Percentiles rank a stretch among this genome's conserved stretches.
Conservation (phyloP, 1,140 invertebrate species). For the Galendromus occidentalis region DNA sequence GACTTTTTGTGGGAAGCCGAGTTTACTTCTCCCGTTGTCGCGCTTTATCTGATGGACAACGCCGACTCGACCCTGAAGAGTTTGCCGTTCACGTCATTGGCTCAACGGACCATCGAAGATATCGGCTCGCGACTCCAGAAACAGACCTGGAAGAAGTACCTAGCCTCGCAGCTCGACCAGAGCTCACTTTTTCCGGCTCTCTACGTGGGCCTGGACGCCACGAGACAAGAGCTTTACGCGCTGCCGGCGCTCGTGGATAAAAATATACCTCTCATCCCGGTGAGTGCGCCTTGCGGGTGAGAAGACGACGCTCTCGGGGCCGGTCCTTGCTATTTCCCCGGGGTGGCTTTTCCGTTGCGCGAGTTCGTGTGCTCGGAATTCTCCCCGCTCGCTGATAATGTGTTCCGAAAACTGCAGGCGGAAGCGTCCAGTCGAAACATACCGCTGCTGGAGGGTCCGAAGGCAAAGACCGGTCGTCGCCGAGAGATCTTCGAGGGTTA, state of each 20-base stretch:
- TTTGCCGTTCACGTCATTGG: constrained; percentile 72
- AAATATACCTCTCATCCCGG: constrained; percentile 33
- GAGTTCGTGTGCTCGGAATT: too few relatives aligned
- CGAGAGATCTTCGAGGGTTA: constrained; percentile 30
- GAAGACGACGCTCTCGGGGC: too few relatives aligned
- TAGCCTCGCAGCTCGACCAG: neutral
- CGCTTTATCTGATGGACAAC: constrained; percentile 43
- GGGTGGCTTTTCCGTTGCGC: too few relatives aligned
- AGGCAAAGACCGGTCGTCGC: constrained; percentile 11
- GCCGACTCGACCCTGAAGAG: constrained; percentile 39
- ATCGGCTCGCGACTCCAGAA: constrained; percentile 21
- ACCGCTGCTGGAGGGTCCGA: constrained; percentile 43
- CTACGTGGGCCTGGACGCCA: neutral
- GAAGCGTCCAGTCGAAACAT: constrained; percentile 24
- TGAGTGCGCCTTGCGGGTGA: constrained; percentile 21
- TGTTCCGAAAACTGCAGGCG: too few relatives aligned
- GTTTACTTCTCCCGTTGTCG: constrained; percentile 70
- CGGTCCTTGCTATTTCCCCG: too few relatives aligned
- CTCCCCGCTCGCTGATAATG: too few relatives aligned
- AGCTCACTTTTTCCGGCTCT: neutral
- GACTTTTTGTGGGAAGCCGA: constrained; percentile 64
- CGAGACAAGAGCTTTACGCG: constrained; percentile 63
- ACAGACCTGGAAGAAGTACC: constrained; percentile 13
- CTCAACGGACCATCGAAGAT: constrained; percentile 23
- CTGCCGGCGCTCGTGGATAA: constrained; percentile 73